Percentiles rank a stretch among this genome's conserved stretches.
These are phyloP conservation scores for Melitaea cinxia DNA, from an alignment of 1,140 invertebrate species.

Conservation along the genomic window DNA sequence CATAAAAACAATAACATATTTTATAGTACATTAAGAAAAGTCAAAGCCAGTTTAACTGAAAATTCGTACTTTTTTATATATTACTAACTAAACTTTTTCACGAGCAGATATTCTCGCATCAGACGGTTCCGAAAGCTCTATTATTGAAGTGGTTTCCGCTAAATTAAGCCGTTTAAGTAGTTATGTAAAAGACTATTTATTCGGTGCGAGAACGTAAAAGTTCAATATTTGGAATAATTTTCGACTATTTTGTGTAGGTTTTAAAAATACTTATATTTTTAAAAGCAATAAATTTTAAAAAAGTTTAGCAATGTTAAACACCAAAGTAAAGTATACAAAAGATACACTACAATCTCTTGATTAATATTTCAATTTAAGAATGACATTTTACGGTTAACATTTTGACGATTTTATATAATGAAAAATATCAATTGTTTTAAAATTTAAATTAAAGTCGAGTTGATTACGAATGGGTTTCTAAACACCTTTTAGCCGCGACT, in stretches of 20 bases:
- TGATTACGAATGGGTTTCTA: not conserved
- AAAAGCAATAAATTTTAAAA: too few species aligned
- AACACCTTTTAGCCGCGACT: not conserved
- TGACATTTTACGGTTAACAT: too few species aligned
- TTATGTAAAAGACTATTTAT: not conserved
- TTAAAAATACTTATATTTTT: too few species aligned
- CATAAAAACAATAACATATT: too few species aligned
- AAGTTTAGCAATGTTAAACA: too few species aligned
- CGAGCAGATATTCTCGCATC: not conserved
- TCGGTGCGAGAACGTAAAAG: not conserved
- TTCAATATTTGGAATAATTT: not conserved
- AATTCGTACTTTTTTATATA: not conserved
- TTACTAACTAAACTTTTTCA: not conserved
- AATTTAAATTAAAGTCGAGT: not conserved
- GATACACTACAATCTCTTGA: too few species aligned
- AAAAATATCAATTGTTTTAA: not conserved
- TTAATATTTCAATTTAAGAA: too few species aligned
- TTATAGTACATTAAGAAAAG: too few species aligned
- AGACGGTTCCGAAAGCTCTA: not conserved
- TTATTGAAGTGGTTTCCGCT: constrained; percentile 3
- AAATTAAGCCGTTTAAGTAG: not conserved
- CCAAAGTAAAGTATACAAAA: too few species aligned
- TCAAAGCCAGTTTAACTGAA: too few species aligned
- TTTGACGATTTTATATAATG: too few species aligned
- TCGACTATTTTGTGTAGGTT: too few species aligned